These are phyloP conservation scores for Sarcophaga rosellei DNA, from an alignment of 2,888 invertebrate species.

Conservation along the genomic window DNA sequence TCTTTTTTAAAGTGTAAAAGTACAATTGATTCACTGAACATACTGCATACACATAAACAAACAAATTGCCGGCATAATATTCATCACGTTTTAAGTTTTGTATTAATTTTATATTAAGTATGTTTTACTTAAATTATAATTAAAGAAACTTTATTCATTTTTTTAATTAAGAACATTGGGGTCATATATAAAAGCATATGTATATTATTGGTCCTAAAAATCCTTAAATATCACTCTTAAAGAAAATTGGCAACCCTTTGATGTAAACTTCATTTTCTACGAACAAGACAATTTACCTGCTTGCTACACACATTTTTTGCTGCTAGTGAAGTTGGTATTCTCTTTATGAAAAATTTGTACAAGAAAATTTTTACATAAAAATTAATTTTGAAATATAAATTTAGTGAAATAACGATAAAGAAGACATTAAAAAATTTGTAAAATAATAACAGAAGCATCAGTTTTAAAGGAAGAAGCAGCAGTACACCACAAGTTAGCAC, in stretches of 20 bases:
- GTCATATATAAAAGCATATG: too few species aligned
- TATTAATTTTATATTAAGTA: too few species aligned
- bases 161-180: too few species aligned
- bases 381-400: background rate
- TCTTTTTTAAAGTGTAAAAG: too few species aligned
- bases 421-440: conserved; percentile 1
- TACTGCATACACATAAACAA: conserved; percentile 29
- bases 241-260: conserved; percentile 51
- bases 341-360: conserved; percentile 66
- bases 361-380: conserved; percentile 66
- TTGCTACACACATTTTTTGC: conserved; percentile 55
- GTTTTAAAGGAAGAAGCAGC: conserved; percentile 44
- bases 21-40: conserved; percentile 17
- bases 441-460: background rate
- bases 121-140: too few species aligned
- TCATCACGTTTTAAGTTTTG: too few species aligned
- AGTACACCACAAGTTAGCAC: conserved; percentile 30
- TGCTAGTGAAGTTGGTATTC: conserved; percentile 43
- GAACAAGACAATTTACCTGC: conserved; percentile 27
- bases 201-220: background rate
- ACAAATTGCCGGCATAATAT: conserved; percentile 39
- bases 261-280: conserved; percentile 51
- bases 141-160: too few species aligned
- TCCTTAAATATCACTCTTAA: background rate
- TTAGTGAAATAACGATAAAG: background rate